These are phyloP conservation scores for Macroglossus sobrinus DNA, from an alignment of 2,113 vertebrate genomes.

Conservation along the genomic window DNA sequence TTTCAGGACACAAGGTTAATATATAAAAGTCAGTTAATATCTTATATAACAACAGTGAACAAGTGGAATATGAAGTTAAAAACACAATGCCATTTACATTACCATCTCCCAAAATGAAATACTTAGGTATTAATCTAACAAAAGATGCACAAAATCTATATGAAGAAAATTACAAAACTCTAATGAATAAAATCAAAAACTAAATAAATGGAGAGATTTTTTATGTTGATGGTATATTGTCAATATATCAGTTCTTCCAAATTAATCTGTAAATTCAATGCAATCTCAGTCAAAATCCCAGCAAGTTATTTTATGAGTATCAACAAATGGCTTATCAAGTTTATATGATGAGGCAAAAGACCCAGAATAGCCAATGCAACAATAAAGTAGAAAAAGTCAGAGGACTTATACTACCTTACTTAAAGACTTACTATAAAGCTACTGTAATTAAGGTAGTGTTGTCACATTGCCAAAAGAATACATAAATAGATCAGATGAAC, in stretches of 20 bases:
- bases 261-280: neutral
- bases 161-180: neutral
- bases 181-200: neutral
- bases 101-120: neutral
- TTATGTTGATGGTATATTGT: no score
- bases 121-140: neutral
- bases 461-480: neutral
- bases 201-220: neutral
- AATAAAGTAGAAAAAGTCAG: neutral
- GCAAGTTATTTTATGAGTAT: neutral
- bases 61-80: neutral
- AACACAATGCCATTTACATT: neutral
- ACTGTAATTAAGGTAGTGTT: neutral
- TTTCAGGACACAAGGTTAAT: neutral
- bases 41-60: neutral
- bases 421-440: neutral
- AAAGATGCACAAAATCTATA: neutral
- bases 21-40: neutral
- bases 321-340: neutral
- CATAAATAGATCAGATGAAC: neutral
- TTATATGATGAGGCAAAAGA: neutral
- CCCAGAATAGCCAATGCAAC: neutral
- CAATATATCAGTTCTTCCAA: neutral
- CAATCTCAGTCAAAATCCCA: neutral
- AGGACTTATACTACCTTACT: neutral